These are phyloP conservation scores for Xestia rhomboidea DNA, from an alignment of 2,888 invertebrate species.

Conservation along the genomic window DNA sequence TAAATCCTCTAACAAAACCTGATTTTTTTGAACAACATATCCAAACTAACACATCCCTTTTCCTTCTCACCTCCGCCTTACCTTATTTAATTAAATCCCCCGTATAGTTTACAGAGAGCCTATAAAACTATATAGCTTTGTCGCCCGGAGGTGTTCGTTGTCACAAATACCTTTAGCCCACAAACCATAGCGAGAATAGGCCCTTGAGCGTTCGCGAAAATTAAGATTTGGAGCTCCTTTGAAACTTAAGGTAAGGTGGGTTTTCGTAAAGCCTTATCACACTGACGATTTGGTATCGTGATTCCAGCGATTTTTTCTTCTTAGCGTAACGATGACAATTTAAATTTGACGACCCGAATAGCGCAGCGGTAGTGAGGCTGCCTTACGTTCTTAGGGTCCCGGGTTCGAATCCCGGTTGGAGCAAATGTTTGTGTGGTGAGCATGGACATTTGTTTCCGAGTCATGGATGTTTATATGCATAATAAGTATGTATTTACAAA, in stretches of 20 bases:
- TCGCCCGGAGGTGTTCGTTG: slow-evolving; percentile 49
- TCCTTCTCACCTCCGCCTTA: slow-evolving; percentile 40
- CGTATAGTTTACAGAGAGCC: slow-evolving; percentile 66
- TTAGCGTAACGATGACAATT: no score
- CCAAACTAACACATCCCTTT: slow-evolving; percentile 18
- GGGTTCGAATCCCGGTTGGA: no score
- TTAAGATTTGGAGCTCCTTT: slow-evolving; percentile 58
- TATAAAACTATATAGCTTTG: slow-evolving; percentile 67
- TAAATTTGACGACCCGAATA: no score
- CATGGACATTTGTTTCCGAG: no score
- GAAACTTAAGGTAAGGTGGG: slow-evolving; percentile 8
- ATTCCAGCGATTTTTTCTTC: no score
- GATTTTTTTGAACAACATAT: background rate
- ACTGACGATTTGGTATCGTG: background rate
- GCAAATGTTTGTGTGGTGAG: no score
- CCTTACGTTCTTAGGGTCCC: no score
- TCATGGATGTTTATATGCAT: no score
- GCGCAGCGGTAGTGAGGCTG: no score
- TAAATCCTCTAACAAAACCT: background rate
- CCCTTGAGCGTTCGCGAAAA: slow-evolving; percentile 48
- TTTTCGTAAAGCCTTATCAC: background rate
- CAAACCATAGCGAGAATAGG: slow-evolving; percentile 52
- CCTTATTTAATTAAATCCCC: slow-evolving; percentile 77
- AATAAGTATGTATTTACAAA: no score
- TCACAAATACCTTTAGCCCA: slow-evolving; percentile 52